Evolutionary conservation across 2,888 invertebrate species (phyloP).

Genomic region (Eupithecia abbreviata): DNA sequence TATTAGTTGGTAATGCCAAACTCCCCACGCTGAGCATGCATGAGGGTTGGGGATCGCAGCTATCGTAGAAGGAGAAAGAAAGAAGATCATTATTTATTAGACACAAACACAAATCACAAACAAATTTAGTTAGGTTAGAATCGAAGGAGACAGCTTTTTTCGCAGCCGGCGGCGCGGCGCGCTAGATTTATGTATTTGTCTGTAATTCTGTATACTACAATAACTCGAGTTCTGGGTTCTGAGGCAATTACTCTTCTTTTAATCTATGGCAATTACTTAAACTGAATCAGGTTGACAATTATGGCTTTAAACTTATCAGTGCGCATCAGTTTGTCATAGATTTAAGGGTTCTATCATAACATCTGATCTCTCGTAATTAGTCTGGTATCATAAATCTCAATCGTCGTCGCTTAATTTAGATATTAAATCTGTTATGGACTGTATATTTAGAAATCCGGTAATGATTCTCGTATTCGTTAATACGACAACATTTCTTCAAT

Average conservation of each 20-base stretch:
- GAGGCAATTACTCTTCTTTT: slow-evolving; percentile 6
- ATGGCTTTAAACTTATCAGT: slow-evolving; percentile 27
- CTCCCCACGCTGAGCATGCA: too few species aligned
- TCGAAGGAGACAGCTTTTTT: neutral
- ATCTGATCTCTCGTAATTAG: slow-evolving; percentile 46
- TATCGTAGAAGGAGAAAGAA: too few species aligned
- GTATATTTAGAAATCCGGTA: neutral
- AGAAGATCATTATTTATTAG: too few species aligned
- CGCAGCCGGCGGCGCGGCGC: neutral
- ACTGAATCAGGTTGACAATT: slow-evolving; percentile 24
- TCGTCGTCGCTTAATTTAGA: slow-evolving; percentile 32
- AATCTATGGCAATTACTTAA: too few species aligned
- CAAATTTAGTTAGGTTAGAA: too few species aligned
- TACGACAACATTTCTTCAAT: neutral
- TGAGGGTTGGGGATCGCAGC: neutral
- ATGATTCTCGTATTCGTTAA: neutral
- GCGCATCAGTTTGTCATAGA: slow-evolving; percentile 21
- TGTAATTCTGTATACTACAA: neutral
- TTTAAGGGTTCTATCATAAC: slow-evolving; percentile 35
- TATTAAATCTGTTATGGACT: slow-evolving; percentile 26
- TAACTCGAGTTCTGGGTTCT: neutral
- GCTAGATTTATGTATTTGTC: neutral
- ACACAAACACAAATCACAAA: too few species aligned
- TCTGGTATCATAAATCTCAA: slow-evolving; percentile 46
- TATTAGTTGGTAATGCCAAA: neutral